These are phyloP conservation scores for Neoitamus cyanurus DNA, from an alignment of 2,888 invertebrate genomes.

Conservation along the genomic window DNA sequence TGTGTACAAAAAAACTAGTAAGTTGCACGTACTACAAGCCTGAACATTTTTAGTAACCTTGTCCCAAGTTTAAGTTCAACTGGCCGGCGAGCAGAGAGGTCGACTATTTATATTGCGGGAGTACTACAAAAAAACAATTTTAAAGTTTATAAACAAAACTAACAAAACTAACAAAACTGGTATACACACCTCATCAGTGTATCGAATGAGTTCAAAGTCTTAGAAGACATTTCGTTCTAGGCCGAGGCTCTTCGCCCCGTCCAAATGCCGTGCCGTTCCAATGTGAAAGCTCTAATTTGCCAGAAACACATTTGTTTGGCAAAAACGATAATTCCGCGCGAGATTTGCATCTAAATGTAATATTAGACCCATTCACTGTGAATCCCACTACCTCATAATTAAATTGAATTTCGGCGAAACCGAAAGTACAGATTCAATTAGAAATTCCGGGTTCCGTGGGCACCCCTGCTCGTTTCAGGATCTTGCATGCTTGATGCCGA, in stretches of 20 bases:
- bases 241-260: background rate
- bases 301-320: background rate
- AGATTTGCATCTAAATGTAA: background rate
- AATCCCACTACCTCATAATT: background rate
- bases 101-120: background rate
- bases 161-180: too few relatives aligned
- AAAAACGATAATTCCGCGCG: background rate
- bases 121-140: background rate
- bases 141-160: background rate
- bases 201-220: background rate
- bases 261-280: background rate
- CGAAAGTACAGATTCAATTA: background rate
- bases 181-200: background rate
- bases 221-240: constrained; percentile 1
- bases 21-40: background rate
- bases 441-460: background rate
- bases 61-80: background rate
- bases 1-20: background rate
- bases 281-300: background rate
- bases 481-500: background rate
- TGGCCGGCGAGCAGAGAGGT: background rate
- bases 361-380: background rate
- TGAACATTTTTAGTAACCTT: background rate
- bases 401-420: background rate
- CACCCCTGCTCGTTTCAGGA: background rate